Evolutionary conservation across 2,797 vertebrate genomes (phyloP), one percentile per base, ranked within the genome.

Genomic region (Chaetophractus vellerosus): DNA sequence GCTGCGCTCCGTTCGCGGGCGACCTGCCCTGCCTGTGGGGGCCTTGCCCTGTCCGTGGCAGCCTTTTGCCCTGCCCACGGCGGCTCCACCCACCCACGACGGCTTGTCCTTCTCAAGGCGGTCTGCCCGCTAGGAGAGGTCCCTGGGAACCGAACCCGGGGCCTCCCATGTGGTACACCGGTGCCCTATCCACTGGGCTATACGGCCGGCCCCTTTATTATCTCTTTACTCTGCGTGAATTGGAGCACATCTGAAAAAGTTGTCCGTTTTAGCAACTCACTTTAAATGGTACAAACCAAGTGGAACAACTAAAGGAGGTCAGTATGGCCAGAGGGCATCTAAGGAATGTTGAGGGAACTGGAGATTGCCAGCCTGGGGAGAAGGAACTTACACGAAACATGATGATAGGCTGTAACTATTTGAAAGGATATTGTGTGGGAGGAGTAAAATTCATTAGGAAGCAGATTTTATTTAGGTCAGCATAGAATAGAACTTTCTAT

Each of bases 391-490:
- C 41, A 14, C 64, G 69, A 76, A 84, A 72, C 31, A 36, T 26
- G 69, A 76, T 16, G 74, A 12, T 38, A 38, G 21, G 24, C 71
- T 84, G 21, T 69, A 36, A 91, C 57, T 74, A 63, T 86, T 55
- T n/a, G 75, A 79, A 68, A 83, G 84, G n/a, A 2, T 74, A 9
- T 79, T 63, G 55, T 52, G 50, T n/a, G 31, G 66, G 3, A 78
- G 85, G 75, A 64, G 59, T 38, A 69, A 48, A 85, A 85, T 28
- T 76, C 68, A 64, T 71, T n/a, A 78, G 74, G 69, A 90, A 95
- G 69, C 11, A 38, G 33, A 50, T 78, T 95, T 76, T 86, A 71
- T 75, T 76, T 57, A 52, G 41, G 90, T 91, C 69, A 64, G 16
- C 69, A 10, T 5, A 41, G 38, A 66, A 41, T 33, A 71, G 79